These are phyloP conservation scores for Isoperla grammatica DNA, from an alignment of 2,888 invertebrate species.

Conservation along the genomic window DNA sequence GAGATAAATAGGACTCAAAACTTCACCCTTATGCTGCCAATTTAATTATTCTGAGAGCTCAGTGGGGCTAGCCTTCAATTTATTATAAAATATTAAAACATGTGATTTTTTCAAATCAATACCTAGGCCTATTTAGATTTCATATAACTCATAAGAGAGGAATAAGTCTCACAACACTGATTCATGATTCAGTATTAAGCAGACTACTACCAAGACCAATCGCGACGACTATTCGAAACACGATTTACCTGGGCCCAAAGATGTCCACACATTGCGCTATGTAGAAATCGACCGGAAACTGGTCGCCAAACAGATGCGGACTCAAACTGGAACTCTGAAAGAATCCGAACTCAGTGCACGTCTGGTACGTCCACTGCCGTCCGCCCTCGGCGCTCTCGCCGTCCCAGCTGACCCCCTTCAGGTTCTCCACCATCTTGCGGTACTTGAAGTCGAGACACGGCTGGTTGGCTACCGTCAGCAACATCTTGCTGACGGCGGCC, in stretches of 20 bases:
- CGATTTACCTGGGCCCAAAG: constrained; percentile 62
- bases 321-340: constrained; percentile 64
- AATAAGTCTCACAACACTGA: too few species aligned
- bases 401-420: constrained; percentile 63
- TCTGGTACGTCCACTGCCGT: constrained; percentile 78
- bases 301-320: constrained; percentile 56
- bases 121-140: too few species aligned
- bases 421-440: constrained; percentile 61
- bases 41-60: too few species aligned
- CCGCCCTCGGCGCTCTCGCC: constrained; percentile 59
- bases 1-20: too few species aligned
- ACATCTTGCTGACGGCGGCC: constrained; percentile 64
- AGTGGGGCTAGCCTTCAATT: too few species aligned
- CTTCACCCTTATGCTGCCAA: too few species aligned
- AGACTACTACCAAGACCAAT: too few species aligned
- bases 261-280: constrained; percentile 76
- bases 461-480: constrained; percentile 59
- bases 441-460: constrained; percentile 83
- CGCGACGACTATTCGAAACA: too few species aligned
- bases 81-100: background rate
- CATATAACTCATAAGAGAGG: too few species aligned
- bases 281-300: constrained; percentile 53
- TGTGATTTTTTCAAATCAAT: constrained; percentile 13
- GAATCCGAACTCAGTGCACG: constrained; percentile 82
- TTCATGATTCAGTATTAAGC: too few species aligned